Percentiles rank a stretch among this genome's conserved stretches.
Conservation (phyloP, 2,797 vertebrate genomes). For the Threskiornis aethiopicus region DNA sequence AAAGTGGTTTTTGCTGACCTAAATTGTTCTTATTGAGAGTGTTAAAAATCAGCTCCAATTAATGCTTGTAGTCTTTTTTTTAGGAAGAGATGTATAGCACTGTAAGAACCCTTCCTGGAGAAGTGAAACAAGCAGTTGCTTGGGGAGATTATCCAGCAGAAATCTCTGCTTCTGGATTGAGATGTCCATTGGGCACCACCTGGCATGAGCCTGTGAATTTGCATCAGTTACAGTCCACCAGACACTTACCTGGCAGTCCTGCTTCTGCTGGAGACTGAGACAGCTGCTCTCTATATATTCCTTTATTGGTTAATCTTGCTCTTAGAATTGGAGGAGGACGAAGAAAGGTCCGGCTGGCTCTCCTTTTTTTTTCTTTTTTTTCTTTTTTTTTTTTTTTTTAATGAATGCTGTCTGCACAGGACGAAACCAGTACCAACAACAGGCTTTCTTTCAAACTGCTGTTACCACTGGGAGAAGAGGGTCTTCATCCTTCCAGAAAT, state of each 20-base stretch:
- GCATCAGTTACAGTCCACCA: not conserved
- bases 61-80: not conserved
- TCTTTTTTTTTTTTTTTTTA: not conserved
- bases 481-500: not conserved
- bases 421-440: not conserved
- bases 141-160: not conserved
- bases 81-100: not conserved
- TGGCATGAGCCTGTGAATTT: not conserved
- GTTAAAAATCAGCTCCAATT: not conserved
- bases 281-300: not conserved
- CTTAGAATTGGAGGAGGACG: not conserved
- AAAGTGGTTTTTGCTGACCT: not conserved
- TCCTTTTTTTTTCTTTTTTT: not conserved
- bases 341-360: not conserved
- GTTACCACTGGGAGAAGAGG: not conserved
- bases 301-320: not conserved
- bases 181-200: not conserved
- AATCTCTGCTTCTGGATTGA: not conserved
- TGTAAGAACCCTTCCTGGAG: not conserved
- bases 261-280: not conserved
- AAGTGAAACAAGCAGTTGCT: not conserved
- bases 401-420: not conserved
- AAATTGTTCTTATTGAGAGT: not conserved
- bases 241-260: not conserved
- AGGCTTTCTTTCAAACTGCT: not conserved